Percentiles rank a stretch among this genome's conserved stretches.
phyloP scores from a whole-genome alignment of 35 echinoderm and acorn worm genomes.

The Apostichopus parvimensis region DNA sequence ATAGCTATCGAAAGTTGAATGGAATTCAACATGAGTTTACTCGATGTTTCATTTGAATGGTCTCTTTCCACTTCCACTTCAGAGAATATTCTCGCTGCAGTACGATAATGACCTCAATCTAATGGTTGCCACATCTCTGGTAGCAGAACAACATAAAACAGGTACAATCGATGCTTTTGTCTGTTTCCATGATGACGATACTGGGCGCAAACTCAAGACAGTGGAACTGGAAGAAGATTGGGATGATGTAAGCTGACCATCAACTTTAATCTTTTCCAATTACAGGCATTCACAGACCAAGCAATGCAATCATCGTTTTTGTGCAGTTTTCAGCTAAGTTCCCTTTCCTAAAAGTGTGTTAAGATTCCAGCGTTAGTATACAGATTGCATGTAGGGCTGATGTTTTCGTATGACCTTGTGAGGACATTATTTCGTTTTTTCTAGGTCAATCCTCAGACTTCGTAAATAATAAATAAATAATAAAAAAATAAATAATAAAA shows the following conservation, averaged over 20 bases:
- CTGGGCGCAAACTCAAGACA: conserved; percentile 28
- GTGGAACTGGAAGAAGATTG: conserved; percentile 38
- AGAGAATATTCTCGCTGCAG: conserved; percentile 33
- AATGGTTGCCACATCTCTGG: conserved; percentile 28
- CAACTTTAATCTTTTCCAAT: no score
- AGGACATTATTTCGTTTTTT: no score
- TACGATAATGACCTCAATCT: conserved; percentile 39
- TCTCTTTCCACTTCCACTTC: not conserved
- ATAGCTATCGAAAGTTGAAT: no score
- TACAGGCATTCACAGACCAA: not conserved
- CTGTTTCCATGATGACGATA: conserved; percentile 46
- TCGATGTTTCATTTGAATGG: not conserved
- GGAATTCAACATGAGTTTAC: no score
- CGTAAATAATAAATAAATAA: no score
- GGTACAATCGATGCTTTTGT: conserved; percentile 43
- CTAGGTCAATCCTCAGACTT: no score
- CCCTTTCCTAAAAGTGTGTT: no score
- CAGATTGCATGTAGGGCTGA: no score
- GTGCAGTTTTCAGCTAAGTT: no score
- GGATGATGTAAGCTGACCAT: conserved; percentile 44
- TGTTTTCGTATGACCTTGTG: no score
- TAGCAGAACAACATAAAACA: not conserved
- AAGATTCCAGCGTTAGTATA: no score
- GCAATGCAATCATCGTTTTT: not conserved
- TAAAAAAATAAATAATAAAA: no score